A percentile compares a stretch with the other conserved stretches of the same genome.
These are phyloP conservation scores for Lasioglossum oenotherae DNA, from an alignment of 2,888 invertebrate genomes.

Conservation along the genomic window DNA sequence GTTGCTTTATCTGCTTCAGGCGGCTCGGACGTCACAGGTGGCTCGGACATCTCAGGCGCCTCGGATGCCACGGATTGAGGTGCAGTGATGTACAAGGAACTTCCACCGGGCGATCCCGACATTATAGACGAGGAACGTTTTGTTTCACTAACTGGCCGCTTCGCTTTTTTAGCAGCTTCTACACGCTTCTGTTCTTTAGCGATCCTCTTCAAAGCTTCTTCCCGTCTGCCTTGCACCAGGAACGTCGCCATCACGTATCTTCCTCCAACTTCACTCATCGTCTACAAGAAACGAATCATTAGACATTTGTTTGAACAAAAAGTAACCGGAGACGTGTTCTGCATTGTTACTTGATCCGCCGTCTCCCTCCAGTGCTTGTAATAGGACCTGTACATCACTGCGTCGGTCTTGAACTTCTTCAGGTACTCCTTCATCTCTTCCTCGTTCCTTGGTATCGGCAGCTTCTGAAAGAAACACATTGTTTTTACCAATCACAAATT, in stretches of 20 bases:
- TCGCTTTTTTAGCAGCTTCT: neutral
- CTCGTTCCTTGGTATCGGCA: slow-evolving; percentile 65
- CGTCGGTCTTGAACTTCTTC: slow-evolving; percentile 66
- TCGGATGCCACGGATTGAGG: neutral
- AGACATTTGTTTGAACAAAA: neutral
- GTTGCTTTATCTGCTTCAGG: neutral
- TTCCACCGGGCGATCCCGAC: neutral
- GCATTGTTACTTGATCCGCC: slow-evolving; percentile 67
- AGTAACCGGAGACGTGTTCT: neutral
- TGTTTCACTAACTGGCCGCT: fast-evolving
- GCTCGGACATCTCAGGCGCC: neutral
- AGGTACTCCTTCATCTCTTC: slow-evolving; percentile 66
- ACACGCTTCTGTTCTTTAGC: neutral
- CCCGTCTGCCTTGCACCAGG: slow-evolving; percentile 40
- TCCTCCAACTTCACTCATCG: slow-evolving; percentile 62
- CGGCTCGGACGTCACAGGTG: neutral
- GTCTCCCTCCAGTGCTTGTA: slow-evolving; percentile 75
- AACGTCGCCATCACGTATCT: slow-evolving; percentile 66
- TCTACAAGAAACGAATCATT: slow-evolving; percentile 37
- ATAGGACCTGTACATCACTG: slow-evolving; percentile 72
- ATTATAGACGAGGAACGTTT: neutral
- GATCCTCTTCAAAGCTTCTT: neutral
- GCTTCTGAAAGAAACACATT: slow-evolving; percentile 50
- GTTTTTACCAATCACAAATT: too few relatives aligned
- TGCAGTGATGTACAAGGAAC: neutral